Evolutionary conservation across 2,797 vertebrate genomes (phyloP).

Genomic region (Clarias pachynema): DNA sequence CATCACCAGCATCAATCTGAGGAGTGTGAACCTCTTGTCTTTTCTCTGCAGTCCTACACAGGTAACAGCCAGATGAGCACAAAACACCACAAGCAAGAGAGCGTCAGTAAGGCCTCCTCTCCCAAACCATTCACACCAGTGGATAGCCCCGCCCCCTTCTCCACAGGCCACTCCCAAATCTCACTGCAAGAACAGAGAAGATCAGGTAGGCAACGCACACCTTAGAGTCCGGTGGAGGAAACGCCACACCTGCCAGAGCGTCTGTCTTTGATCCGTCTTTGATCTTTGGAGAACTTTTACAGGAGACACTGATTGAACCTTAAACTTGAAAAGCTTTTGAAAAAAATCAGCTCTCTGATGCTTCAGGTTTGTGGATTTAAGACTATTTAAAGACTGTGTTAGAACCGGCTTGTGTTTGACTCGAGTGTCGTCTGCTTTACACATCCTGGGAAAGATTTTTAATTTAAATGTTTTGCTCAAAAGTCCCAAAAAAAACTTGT

Average conservation of each 20-base stretch:
- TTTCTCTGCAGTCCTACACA: slow-evolving; percentile 64
- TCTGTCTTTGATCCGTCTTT: background rate
- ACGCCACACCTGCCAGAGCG: background rate
- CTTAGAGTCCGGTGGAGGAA: background rate
- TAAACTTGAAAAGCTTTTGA: background rate
- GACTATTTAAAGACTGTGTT: background rate
- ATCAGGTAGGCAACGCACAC: background rate
- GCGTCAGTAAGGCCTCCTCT: slow-evolving; percentile 20
- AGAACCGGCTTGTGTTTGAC: background rate
- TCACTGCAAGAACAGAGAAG: slow-evolving; percentile 56
- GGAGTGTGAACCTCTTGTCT: slow-evolving; percentile 63
- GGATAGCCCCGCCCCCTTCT: slow-evolving; percentile 29
- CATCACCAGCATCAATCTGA: slow-evolving; percentile 59
- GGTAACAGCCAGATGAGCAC: slow-evolving; percentile 63
- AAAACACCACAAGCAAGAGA: slow-evolving; percentile 63
- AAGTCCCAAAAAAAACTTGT: background rate
- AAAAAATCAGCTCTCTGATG: background rate
- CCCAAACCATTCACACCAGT: slow-evolving; percentile 52
- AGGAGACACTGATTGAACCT: background rate
- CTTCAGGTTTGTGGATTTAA: background rate
- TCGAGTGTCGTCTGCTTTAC: too few relatives aligned
- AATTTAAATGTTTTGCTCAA: background rate
- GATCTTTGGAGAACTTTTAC: background rate
- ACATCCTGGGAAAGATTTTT: background rate
- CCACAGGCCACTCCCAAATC: slow-evolving; percentile 53